A percentile compares a stretch with the other conserved stretches of the same genome.
Evolutionary conservation across 2,797 vertebrate species (phyloP).

Genomic region (Merluccius polli): DNA sequence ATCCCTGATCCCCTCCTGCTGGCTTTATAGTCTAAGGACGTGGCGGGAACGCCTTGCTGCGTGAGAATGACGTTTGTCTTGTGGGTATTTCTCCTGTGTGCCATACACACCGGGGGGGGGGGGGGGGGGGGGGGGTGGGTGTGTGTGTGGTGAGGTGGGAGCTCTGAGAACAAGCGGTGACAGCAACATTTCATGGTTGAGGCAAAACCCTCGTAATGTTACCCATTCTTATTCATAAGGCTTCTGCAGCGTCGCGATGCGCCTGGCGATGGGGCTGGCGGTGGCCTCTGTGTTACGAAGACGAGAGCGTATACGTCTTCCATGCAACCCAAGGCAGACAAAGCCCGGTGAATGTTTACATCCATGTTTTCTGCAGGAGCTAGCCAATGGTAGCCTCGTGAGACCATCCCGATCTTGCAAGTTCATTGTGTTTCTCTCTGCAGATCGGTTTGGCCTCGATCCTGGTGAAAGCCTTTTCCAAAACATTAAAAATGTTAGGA

Average conservation of each 20-base stretch:
- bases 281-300: slow-evolving; percentile 39
- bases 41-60: slow-evolving; percentile 44
- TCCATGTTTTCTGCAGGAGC: too few species aligned
- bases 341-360: too few species aligned
- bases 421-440: too few species aligned
- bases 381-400: too few species aligned
- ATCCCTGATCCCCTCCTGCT: slow-evolving; percentile 33
- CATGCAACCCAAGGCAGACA: too few species aligned
- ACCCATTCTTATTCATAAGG: slow-evolving; percentile 63
- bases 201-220: slow-evolving; percentile 60
- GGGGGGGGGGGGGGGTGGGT: neutral
- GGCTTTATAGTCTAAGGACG: slow-evolving; percentile 59
- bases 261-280: too few species aligned
- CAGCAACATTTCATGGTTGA: slow-evolving; percentile 62
- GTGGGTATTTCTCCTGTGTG: slow-evolving; percentile 60
- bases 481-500: too few species aligned
- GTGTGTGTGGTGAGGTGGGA: slow-evolving; percentile 4
- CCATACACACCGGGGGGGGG: slow-evolving; percentile 13
- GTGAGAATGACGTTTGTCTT: slow-evolving; percentile 61
- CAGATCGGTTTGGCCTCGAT: too few species aligned
- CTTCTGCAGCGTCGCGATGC: neutral
- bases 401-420: too few species aligned
- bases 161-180: slow-evolving; percentile 49
- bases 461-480: too few species aligned
- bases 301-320: too few species aligned